Conservation (phyloP, 1,140 invertebrate genomes). For the Drusus annulatus region DNA sequence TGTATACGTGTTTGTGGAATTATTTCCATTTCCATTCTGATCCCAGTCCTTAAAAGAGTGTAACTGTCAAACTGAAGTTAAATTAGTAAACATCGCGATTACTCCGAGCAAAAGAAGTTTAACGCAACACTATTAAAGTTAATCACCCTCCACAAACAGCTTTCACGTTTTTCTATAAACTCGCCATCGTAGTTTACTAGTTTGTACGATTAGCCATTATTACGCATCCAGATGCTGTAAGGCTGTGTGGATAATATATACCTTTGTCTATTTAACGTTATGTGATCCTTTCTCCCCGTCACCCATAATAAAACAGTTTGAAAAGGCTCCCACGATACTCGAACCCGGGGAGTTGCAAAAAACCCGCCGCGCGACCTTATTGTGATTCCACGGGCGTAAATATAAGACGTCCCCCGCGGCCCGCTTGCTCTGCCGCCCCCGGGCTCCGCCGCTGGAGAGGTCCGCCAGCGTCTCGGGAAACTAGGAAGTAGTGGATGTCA, state of each 20-base stretch:
- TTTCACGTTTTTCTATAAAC: not conserved
- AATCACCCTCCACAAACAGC: not conserved
- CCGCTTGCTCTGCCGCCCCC: not conserved
- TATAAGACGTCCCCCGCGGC: not conserved
- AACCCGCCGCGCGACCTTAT: slow-evolving; percentile 12
- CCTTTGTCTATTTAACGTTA: too few relatives aligned
- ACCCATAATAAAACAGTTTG: not conserved
- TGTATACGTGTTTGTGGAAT: too few relatives aligned
- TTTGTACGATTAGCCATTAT: slow-evolving; percentile 1
- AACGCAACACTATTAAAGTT: not conserved
- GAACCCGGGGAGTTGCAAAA: not conserved
- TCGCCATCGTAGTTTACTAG: slow-evolving; percentile 12
- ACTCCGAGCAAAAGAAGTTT: too few relatives aligned
- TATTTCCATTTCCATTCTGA: too few relatives aligned
- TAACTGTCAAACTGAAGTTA: too few relatives aligned
- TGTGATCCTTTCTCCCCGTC: too few relatives aligned
- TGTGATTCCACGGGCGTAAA: slow-evolving; percentile 12
- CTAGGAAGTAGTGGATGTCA: too few relatives aligned
- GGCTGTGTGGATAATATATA: too few relatives aligned
- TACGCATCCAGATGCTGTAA: not conserved
- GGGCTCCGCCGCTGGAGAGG: not conserved
- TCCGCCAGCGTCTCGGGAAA: not conserved
- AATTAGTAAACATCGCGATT: too few relatives aligned
- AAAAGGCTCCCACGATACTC: slow-evolving; percentile 4
- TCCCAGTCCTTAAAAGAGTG: too few relatives aligned